Percentiles rank a stretch among this genome's conserved stretches.
phyloP scores from a whole-genome alignment of 2,888 invertebrate species.

The Xestoiulus laeticollis region DNA sequence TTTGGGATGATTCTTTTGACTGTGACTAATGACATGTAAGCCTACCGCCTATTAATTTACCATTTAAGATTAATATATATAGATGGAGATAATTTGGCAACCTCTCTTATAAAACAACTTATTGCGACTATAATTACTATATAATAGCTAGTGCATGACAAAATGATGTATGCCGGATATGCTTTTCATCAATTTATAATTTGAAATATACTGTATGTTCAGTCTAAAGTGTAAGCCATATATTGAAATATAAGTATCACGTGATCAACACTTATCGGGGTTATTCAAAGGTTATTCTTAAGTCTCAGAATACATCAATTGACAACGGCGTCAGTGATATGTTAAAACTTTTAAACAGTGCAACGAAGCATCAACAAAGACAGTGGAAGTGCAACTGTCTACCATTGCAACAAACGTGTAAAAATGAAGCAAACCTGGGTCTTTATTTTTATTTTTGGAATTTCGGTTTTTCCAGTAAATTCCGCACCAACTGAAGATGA shows the following conservation, averaged over 20 bases:
- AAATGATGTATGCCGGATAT: not conserved
- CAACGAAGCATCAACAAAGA: no score
- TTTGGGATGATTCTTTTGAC: no score
- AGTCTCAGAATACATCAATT: not conserved
- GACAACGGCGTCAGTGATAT: not conserved
- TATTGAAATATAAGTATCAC: not conserved
- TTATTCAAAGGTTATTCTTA: not conserved
- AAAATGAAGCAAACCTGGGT: not conserved
- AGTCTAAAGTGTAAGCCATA: not conserved
- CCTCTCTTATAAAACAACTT: not conserved
- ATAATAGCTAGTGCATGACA: not conserved
- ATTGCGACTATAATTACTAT: not conserved
- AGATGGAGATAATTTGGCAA: not conserved
- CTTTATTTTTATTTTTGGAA: not conserved
- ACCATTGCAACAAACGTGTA: no score
- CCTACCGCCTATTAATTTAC: not conserved
- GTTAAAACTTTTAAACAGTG: no score
- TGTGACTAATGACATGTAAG: not conserved
- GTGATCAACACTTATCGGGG: not conserved
- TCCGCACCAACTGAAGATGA: slow-evolving; percentile 59
- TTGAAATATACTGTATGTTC: not conserved
- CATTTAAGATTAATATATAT: not conserved
- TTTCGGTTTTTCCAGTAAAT: no score
- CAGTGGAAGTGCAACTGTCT: no score
- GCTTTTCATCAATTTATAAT: not conserved